These are phyloP conservation scores for Dicentrarchus labrax DNA, from an alignment of 2,113 vertebrate genomes.

Conservation along the genomic window DNA sequence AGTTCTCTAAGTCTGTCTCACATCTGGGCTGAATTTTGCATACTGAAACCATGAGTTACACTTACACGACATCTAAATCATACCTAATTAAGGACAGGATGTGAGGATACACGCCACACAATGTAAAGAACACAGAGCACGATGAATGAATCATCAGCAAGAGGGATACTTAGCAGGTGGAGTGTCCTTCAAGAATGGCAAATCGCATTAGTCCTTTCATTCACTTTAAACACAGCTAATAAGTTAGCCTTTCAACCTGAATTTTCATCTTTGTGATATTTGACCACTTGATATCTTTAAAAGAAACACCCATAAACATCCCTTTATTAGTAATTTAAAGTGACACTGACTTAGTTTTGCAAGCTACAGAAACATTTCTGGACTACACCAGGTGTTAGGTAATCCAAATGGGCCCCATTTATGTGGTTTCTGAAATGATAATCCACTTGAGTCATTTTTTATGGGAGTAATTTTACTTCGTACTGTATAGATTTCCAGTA, in stretches of 20 bases:
- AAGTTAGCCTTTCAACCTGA: neutral
- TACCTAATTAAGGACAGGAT: conserved; percentile 22
- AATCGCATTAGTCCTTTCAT: neutral
- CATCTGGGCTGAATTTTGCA: conserved; percentile 61
- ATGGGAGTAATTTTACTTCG: no score
- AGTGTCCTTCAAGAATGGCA: neutral
- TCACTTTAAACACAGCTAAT: neutral
- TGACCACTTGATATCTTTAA: neutral
- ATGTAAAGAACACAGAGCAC: neutral
- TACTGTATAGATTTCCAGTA: no score
- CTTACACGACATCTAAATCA: conserved; percentile 11
- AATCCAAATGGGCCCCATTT: no score
- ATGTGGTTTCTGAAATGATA: no score
- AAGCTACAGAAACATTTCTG: no score
- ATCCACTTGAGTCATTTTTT: no score
- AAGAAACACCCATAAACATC: neutral
- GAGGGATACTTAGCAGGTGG: neutral
- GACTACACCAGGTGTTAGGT: no score
- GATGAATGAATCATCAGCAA: neutral
- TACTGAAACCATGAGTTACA: conserved; percentile 23
- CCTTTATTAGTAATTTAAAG: no score
- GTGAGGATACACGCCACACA: neutral
- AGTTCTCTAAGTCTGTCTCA: conserved; percentile 53
- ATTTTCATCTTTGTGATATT: no score
- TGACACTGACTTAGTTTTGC: no score